Conservation (phyloP, 2,888 invertebrate genomes). For the Fissipunctia ypsillon region DNA sequence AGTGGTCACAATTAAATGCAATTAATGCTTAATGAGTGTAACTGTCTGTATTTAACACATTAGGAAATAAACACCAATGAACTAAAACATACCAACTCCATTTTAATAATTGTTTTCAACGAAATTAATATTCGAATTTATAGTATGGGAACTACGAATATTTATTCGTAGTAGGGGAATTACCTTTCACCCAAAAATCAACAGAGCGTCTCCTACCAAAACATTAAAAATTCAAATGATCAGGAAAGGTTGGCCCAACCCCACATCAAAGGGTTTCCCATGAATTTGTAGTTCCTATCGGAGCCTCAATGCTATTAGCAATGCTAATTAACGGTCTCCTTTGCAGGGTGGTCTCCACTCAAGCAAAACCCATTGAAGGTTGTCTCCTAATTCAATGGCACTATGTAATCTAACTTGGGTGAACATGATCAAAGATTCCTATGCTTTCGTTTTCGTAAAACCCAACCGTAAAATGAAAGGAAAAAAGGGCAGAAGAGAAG, state of each 20-base stretch:
- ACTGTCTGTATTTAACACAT: conserved; percentile 26
- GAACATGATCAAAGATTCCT: conserved; percentile 61
- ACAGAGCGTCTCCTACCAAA: neutral
- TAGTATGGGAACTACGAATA: no score
- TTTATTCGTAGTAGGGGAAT: no score
- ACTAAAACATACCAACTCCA: neutral
- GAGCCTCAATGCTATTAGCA: conserved; percentile 69
- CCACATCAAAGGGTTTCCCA: conserved; percentile 41
- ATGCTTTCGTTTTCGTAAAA: conserved; percentile 13
- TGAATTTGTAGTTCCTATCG: conserved; percentile 48
- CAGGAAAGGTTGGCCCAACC: neutral
- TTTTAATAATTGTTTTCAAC: neutral
- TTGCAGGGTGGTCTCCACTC: conserved; percentile 57
- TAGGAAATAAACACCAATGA: conserved; percentile 13
- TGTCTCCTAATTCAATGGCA: conserved; percentile 65
- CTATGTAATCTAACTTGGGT: conserved; percentile 52
- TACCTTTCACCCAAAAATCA: neutral
- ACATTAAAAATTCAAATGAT: conserved; percentile 47
- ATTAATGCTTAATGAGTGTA: conserved; percentile 28
- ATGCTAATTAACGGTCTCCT: conserved; percentile 72
- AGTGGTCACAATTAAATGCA: conserved; percentile 35
- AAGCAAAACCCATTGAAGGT: conserved; percentile 54
- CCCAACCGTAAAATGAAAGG: neutral
- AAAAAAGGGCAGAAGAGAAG: neutral
- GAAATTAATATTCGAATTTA: neutral